Conservation (phyloP, 2,113 vertebrate species). For the Upupa epops region DNA sequence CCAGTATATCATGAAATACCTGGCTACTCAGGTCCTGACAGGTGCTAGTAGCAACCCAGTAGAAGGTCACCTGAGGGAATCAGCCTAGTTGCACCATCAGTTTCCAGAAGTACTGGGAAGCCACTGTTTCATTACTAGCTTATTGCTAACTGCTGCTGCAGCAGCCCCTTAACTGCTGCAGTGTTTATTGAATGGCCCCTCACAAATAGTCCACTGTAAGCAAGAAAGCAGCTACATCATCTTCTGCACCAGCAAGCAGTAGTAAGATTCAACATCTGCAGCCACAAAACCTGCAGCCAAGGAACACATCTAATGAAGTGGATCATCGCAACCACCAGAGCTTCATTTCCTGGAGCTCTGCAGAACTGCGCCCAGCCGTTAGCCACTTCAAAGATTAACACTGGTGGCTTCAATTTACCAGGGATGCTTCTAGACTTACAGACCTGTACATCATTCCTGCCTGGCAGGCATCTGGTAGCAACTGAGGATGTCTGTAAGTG, state of each 20-base stretch:
- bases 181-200: not conserved
- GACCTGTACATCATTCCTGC: not conserved
- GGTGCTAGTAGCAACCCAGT: not conserved
- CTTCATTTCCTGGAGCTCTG: not conserved
- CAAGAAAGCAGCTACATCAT: not conserved
- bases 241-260: not conserved
- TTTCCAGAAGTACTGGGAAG: not conserved
- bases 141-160: not conserved
- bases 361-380: not conserved
- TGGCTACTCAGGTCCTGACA: not conserved
- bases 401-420: not conserved
- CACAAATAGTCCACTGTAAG: not conserved
- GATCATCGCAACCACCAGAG: not conserved
- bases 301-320: not conserved
- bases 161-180: not conserved
- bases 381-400: not conserved
- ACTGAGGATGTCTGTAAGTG: not conserved
- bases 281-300: not conserved
- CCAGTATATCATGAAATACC: not conserved
- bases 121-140: fast-evolving
- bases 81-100: not conserved
- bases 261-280: not conserved
- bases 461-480: not conserved
- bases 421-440: not conserved
- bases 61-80: not conserved